phyloP scores from a whole-genome alignment of 2,113 vertebrate species.

The Dicentrarchus labrax region DNA sequence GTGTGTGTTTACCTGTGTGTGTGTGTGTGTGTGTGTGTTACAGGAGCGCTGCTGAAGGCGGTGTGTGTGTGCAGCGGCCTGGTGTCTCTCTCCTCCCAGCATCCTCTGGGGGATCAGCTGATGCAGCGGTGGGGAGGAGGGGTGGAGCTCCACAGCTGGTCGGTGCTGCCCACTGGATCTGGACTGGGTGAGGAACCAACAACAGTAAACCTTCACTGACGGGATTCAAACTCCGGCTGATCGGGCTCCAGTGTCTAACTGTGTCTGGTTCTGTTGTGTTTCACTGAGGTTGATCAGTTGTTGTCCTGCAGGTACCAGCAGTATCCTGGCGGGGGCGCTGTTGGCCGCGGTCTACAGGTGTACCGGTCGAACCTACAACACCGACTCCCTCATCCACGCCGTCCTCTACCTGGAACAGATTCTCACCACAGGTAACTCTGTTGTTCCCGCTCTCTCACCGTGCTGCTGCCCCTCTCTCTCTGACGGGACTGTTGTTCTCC shows the following conservation, averaged over 20 bases:
- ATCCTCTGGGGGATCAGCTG: conserved; percentile 87
- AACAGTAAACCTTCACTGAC: too few relatives aligned
- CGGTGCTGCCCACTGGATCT: conserved; percentile 92
- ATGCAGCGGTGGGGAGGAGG: conserved; percentile 87
- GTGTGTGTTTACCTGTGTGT: conserved; percentile 4
- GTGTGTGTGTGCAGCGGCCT: conserved; percentile 91
- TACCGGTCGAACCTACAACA: conserved; percentile 84
- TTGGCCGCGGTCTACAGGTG: conserved; percentile 89
- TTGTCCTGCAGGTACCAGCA: conserved; percentile 91
- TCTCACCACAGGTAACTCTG: conserved; percentile 91
- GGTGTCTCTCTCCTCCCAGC: conserved; percentile 83
- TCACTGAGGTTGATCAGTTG: not conserved
- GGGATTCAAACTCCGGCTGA: too few relatives aligned
- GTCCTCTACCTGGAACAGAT: conserved; percentile 95
- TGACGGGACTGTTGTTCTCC: not conserved
- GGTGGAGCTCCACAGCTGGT: conserved; percentile 95
- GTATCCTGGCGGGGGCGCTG: conserved; percentile 93
- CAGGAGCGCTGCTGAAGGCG: conserved; percentile 95
- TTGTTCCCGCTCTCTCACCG: too few relatives aligned
- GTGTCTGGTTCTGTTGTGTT: too few relatives aligned
- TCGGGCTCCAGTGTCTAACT: too few relatives aligned
- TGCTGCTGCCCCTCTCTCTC: not conserved
- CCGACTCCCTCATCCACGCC: conserved; percentile 89
- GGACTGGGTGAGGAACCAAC: conserved; percentile 88
- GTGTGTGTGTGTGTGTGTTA: too few relatives aligned